Base-by-base conservation (phyloP, 2,797 vertebrate species). In the Pantherophis vulpinus region DNA sequence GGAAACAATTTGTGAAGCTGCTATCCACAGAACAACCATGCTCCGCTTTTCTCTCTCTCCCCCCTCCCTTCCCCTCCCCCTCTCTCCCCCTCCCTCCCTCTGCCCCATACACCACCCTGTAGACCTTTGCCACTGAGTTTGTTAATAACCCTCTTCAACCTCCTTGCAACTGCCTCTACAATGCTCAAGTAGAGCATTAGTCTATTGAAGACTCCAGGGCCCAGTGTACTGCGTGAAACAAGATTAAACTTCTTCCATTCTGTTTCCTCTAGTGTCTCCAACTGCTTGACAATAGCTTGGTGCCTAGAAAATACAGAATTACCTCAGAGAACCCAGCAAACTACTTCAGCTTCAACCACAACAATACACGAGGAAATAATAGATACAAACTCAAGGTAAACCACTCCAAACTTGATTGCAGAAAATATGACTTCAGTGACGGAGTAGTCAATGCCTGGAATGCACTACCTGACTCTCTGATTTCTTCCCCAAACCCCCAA, bases 301-400 rank as follows among this genome's bases (percentile, higher is more conserved):
- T 27, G 63, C 58, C 47, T 66, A 18, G 16, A 88, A 90, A 88
- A 88, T 58, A 83, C 89, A 88, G 86, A 90, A 91, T 90, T 88
- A 94, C 56, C 63, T 79, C 63, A 37, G 20, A 87, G 55, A 92
- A 87, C 54, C 51, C 54, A 59, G 70, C 59, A 61, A 90, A n/a
- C 3, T 51, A 51, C 47, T 51, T 51, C 47, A 51, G 47, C 47
- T 51, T 51, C 47, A 51, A 51, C 47, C 7, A 51, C 47, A 7
- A 51, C 47, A 51, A 51, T 51, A 51, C 47, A 51, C 7, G 47
- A 51, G 47, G 47, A 51, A 47, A 51, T 51, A 51, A 51, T 51
- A 51, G 47, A 51, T 51, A 51, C 47, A 51, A 51, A 51, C 47
- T 51, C 47, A 51, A 51, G 6, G 47, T 51, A 51, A 51, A 51